These are phyloP conservation scores for Linyphia triangularis DNA, from an alignment of 2,888 invertebrate species.

Conservation along the genomic window DNA sequence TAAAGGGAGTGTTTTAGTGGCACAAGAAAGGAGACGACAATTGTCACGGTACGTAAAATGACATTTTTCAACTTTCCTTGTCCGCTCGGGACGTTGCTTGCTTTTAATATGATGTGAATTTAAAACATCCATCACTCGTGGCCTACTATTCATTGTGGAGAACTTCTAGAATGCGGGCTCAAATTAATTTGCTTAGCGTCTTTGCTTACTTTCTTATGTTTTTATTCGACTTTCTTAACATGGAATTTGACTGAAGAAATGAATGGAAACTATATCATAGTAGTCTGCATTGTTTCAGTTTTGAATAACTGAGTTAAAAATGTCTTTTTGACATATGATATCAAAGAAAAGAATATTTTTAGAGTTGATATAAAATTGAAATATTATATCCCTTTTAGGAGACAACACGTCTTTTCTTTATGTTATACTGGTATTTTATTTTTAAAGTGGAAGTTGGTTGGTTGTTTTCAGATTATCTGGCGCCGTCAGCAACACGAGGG, in stretches of 20 bases:
- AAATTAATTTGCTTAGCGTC: not conserved
- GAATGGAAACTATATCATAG: not conserved
- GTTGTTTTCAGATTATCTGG: no score
- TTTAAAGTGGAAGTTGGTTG: no score
- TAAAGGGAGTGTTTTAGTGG: not conserved
- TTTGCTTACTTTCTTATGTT: not conserved
- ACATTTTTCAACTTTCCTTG: not conserved
- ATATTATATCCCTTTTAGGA: no score
- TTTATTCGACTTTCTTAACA: not conserved
- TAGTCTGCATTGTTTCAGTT: not conserved
- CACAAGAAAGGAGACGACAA: not conserved
- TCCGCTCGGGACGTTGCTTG: not conserved
- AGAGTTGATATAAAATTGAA: no score
- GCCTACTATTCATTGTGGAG: not conserved
- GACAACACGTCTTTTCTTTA: no score
- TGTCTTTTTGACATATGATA: not conserved
- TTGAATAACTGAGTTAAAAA: not conserved
- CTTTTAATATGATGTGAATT: not conserved
- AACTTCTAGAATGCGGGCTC: not conserved
- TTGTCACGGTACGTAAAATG: not conserved
- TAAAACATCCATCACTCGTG: not conserved
- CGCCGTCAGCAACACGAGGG: no score
- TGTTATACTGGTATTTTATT: no score
- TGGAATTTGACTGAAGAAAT: not conserved
- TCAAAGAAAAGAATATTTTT: no score